Percentiles rank a stretch among this genome's conserved stretches.
These are phyloP conservation scores for Cricetomys ansorgei DNA, from an alignment of 2,113 vertebrate genomes.

Conservation along the genomic window DNA sequence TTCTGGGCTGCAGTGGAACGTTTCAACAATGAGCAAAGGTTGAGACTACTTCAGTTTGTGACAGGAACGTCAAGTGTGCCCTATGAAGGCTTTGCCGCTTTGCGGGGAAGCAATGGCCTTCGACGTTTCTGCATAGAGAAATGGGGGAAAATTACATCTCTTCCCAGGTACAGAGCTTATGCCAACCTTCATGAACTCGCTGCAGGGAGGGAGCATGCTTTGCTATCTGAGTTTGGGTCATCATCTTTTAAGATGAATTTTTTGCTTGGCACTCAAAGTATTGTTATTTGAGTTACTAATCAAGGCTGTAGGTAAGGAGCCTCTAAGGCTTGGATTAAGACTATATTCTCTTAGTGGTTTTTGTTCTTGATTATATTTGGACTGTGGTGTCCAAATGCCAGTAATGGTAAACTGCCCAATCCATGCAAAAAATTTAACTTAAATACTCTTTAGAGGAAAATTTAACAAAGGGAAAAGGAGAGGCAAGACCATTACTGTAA, in stretches of 20 bases:
- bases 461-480: not conserved
- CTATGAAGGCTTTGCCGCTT: slow-evolving; percentile 96
- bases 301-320: not conserved
- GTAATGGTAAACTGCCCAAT: not conserved
- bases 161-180: slow-evolving; percentile 92
- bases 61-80: slow-evolving; percentile 98
- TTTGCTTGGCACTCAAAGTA: not conserved
- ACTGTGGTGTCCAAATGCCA: not conserved
- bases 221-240: not conserved
- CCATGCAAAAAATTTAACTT: not conserved
- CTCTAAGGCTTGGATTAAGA: not conserved
- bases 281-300: not conserved
- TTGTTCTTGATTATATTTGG: not conserved
- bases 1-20: slow-evolving; percentile 98
- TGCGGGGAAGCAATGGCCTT: slow-evolving; percentile 96
- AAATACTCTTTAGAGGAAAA: not conserved
- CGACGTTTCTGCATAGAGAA: slow-evolving; percentile 99
- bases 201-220: not conserved
- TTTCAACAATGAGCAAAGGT: slow-evolving; percentile 98
- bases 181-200: not conserved
- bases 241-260: not conserved
- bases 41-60: slow-evolving; percentile 97
- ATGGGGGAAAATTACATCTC: slow-evolving; percentile 98
- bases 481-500: not conserved
- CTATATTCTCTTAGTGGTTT: slow-evolving; percentile 23